phyloP scores from a whole-genome alignment of 2,888 invertebrate species.

The Seladonia tumulorum region DNA sequence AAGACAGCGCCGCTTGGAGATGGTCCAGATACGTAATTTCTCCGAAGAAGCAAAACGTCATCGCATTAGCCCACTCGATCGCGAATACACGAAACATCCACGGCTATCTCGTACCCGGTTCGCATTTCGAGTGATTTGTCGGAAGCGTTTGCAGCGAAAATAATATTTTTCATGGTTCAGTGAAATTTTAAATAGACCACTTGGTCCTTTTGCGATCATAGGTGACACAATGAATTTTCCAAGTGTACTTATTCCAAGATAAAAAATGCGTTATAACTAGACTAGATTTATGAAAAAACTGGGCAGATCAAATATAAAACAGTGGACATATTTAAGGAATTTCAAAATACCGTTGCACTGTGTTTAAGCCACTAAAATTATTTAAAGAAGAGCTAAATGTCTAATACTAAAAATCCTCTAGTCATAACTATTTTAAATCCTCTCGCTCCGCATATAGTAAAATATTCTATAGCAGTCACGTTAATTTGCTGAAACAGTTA shows the following conservation, averaged over 20 bases:
- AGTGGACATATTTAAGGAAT: background rate
- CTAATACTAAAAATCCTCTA: background rate
- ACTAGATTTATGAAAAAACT: too few relatives aligned
- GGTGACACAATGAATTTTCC: background rate
- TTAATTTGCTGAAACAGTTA: too few relatives aligned
- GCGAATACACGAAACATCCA: background rate
- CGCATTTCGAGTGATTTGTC: background rate
- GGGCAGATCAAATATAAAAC: too few relatives aligned
- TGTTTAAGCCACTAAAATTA: too few relatives aligned
- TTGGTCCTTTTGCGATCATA: background rate
- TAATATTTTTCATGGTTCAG: background rate
- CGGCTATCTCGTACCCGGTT: background rate
- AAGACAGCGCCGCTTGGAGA: background rate
- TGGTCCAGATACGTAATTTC: constrained; percentile 20
- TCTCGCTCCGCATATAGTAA: too few relatives aligned
- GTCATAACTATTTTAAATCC: background rate
- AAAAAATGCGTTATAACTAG: background rate
- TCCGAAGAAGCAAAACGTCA: constrained; percentile 28
- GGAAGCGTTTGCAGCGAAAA: background rate
- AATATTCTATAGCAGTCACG: too few relatives aligned
- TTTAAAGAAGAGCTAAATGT: too few relatives aligned
- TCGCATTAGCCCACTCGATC: background rate
- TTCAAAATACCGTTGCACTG: background rate
- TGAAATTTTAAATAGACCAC: background rate
- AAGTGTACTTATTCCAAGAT: too few relatives aligned